Conservation (phyloP, 2,113 vertebrate species). For the Pithys albifrons region DNA sequence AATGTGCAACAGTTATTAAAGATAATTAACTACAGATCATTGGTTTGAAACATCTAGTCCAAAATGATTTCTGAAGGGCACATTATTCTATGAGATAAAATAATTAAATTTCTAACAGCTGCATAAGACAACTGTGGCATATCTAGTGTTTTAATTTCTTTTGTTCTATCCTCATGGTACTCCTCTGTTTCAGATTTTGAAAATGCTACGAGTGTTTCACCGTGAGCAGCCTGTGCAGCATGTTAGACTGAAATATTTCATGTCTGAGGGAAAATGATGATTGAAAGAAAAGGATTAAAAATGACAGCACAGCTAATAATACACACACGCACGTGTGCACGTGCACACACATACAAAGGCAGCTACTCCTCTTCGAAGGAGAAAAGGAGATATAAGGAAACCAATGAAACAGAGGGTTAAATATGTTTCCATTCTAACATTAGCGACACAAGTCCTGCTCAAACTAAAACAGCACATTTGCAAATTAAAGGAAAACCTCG, state of each 20-base stretch:
- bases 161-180: slow-evolving; percentile 80
- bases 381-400: slow-evolving; percentile 26
- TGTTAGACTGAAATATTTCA: slow-evolving; percentile 76
- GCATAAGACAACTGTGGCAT: slow-evolving; percentile 81
- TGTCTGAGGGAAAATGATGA: slow-evolving; percentile 75
- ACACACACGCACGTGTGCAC: slow-evolving; percentile 52
- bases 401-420: slow-evolving; percentile 54
- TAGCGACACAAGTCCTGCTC: slow-evolving; percentile 39
- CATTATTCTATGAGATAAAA: slow-evolving; percentile 89
- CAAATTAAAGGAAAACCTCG: slow-evolving; percentile 65
- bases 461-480: slow-evolving; percentile 58
- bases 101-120: slow-evolving; percentile 89
- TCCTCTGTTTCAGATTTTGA: slow-evolving; percentile 75
- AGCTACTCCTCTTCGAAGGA: slow-evolving; percentile 34
- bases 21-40: slow-evolving; percentile 90
- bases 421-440: slow-evolving; percentile 55
- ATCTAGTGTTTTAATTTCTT: slow-evolving; percentile 83
- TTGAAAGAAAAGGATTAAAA: slow-evolving; percentile 77
- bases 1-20: slow-evolving; percentile 91
- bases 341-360: slow-evolving; percentile 33
- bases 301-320: slow-evolving; percentile 74
- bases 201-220: slow-evolving; percentile 73
- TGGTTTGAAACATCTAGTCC: slow-evolving; percentile 88
- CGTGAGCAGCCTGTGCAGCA: slow-evolving; percentile 65
- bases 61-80: slow-evolving; percentile 89